These are phyloP conservation scores for Eremobia ochroleuca DNA, from an alignment of 2,888 invertebrate species.

Conservation along the genomic window DNA sequence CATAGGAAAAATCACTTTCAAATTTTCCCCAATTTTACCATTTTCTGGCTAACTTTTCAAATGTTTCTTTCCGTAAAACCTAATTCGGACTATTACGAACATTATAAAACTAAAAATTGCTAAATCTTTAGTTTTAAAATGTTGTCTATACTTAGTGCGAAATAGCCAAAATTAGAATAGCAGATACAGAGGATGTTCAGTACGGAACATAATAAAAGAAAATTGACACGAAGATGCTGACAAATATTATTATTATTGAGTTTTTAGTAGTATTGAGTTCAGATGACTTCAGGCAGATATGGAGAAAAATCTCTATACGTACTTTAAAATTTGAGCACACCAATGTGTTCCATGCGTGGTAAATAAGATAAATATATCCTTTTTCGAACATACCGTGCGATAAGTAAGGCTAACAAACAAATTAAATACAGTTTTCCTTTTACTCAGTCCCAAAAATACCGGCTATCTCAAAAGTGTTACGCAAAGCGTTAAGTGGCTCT, in stretches of 20 bases:
- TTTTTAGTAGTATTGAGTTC: background rate
- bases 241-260: background rate
- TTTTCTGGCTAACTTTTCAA: background rate
- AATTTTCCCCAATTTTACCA: background rate
- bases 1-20: background rate
- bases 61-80: background rate
- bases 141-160: too few species aligned
- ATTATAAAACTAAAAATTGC: too few species aligned
- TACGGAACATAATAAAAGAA: background rate
- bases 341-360: background rate
- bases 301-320: background rate
- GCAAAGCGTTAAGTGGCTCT: conserved; percentile 46
- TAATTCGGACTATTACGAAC: background rate
- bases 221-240: background rate
- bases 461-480: conserved; percentile 42
- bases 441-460: conserved; percentile 31
- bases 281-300: background rate
- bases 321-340: background rate
- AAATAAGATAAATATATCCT: background rate
- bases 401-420: background rate
- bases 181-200: background rate
- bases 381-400: background rate
- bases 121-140: too few species aligned
- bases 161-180: background rate
- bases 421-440: conserved; percentile 37